phyloP scores from a whole-genome alignment of 2,797 vertebrate genomes.

The Anas capensis region DNA sequence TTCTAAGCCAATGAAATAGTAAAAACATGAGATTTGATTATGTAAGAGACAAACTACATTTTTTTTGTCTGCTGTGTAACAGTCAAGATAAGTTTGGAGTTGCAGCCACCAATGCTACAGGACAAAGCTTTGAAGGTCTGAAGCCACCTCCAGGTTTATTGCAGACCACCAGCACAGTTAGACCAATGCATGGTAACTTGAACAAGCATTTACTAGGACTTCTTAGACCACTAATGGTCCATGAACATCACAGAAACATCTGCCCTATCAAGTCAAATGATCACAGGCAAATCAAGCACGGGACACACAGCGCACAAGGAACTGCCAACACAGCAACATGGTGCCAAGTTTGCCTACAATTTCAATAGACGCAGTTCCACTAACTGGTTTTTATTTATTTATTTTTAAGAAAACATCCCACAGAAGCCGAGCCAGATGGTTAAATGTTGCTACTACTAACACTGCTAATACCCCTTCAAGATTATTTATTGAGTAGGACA shows the following conservation, averaged over 20 bases:
- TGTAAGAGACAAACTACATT: background rate
- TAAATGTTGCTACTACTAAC: slow-evolving; percentile 8
- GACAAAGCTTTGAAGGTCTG: background rate
- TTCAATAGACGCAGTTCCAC: background rate
- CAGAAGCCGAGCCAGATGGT: slow-evolving; percentile 11
- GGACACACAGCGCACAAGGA: background rate
- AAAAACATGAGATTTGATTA: background rate
- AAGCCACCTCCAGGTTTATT: background rate
- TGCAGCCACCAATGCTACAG: background rate
- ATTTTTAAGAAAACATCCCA: background rate
- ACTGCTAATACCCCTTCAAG: slow-evolving; percentile 15
- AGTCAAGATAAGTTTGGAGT: background rate
- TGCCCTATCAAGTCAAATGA: background rate
- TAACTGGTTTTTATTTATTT: background rate
- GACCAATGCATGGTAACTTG: background rate
- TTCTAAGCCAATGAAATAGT: background rate
- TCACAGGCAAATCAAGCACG: background rate
- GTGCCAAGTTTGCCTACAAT: background rate
- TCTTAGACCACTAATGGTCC: background rate
- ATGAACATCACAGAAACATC: background rate
- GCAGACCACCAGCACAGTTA: background rate
- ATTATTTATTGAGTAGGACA: slow-evolving; percentile 27
- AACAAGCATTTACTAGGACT: background rate
- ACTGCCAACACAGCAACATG: background rate
- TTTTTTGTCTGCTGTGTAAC: background rate